phyloP scores from a whole-genome alignment of 37 sponge, comb jelly and placozoan genomes.

The Theonella swinhoei region DNA sequence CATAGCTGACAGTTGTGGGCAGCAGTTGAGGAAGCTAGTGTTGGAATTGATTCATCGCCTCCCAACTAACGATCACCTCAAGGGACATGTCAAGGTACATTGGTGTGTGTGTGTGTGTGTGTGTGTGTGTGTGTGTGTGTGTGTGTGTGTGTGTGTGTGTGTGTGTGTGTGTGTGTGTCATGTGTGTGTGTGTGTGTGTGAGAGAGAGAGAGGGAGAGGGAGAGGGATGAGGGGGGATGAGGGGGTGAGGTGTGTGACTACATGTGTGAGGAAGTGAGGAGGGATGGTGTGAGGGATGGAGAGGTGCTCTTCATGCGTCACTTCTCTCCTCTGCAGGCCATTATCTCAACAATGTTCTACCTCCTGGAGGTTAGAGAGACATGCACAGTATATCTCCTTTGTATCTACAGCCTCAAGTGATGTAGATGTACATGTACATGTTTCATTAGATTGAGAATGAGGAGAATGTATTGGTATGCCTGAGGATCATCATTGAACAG shows the following conservation, averaged over 20 bases:
- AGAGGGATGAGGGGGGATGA: too few relatives aligned
- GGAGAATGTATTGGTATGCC: constrained; percentile 93
- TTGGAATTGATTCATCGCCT: constrained; percentile 94
- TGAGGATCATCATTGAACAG: constrained; percentile 93
- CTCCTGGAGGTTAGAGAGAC: constrained; percentile 78
- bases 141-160: constrained; percentile 8
- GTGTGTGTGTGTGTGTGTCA: too few relatives aligned
- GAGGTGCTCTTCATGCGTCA: too few relatives aligned
- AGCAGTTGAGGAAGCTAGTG: constrained; percentile 93
- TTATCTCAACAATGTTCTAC: constrained; percentile 72
- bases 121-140: too few relatives aligned
- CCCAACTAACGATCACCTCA: constrained; percentile 88
- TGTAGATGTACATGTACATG: neutral
- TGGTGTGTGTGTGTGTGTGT: constrained; percentile 83
- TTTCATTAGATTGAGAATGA: constrained; percentile 87
- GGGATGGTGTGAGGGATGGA: neutral
- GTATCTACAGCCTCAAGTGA: neutral
- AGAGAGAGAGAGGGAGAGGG: too few relatives aligned
- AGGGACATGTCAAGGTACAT: constrained; percentile 81
- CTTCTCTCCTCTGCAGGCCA: constrained; percentile 21
- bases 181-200: too few relatives aligned
- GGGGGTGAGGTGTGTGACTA: neutral
- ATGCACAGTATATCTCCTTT: too few relatives aligned
- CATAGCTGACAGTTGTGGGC: constrained; percentile 64
- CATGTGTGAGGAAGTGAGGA: neutral